A percentile compares a stretch with the other conserved stretches of the same genome.
These are phyloP conservation scores for Drosophila nr. fundita DNA, from an alignment of 2,888 invertebrate genomes.

Conservation along the genomic window DNA sequence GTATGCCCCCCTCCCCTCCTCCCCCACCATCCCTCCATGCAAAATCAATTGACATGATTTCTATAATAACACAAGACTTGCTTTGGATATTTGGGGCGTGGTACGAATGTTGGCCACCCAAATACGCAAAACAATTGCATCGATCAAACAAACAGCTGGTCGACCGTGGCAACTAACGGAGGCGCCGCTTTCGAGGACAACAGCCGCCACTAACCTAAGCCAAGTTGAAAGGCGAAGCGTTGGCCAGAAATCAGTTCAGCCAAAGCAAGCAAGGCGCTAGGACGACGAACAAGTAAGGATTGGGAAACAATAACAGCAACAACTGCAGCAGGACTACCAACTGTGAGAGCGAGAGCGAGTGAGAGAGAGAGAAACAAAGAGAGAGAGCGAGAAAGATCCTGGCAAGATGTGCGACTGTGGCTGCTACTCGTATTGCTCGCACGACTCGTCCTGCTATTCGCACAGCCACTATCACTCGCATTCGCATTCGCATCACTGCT, in stretches of 20 bases:
- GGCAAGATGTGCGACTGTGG: constrained; percentile 74
- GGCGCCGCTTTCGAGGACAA: constrained; percentile 43
- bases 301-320: neutral
- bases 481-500: constrained; percentile 73
- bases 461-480: constrained; percentile 69
- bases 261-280: constrained; percentile 61
- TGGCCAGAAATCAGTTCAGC: constrained; percentile 77
- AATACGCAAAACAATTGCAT: constrained; percentile 75
- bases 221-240: constrained; percentile 72
- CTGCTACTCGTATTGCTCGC: constrained; percentile 74
- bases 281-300: constrained; percentile 30
- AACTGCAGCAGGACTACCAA: neutral
- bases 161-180: constrained; percentile 40
- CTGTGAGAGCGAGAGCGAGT: neutral
- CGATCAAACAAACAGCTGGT: constrained; percentile 62
- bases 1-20: constrained; percentile 12
- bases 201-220: constrained; percentile 72
- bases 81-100: constrained; percentile 62
- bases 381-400: constrained; percentile 3
- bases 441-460: constrained; percentile 71
- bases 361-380: neutral
- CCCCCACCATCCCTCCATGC: neutral
- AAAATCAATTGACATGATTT: constrained; percentile 80
- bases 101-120: constrained; percentile 73
- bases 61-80: constrained; percentile 38